These are phyloP conservation scores for Xyrauchen texanus DNA, from an alignment of 2,113 vertebrate genomes.

Conservation along the genomic window DNA sequence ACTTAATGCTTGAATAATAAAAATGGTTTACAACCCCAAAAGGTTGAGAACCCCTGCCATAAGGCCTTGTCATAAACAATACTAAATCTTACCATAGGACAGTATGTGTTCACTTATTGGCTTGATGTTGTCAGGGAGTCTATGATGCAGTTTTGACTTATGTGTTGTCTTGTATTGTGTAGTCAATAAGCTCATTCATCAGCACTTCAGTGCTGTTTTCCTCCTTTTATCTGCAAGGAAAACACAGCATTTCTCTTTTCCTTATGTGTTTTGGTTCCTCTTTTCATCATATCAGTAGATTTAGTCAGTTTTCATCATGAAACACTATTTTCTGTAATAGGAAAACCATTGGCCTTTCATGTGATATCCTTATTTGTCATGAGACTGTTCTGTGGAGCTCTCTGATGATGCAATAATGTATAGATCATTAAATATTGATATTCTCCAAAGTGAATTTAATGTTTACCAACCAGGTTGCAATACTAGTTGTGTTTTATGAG, in stretches of 20 bases:
- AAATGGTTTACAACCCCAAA: too few relatives aligned
- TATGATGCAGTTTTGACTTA: constrained; percentile 75
- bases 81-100: constrained; percentile 30
- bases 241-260: constrained; percentile 7
- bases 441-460: constrained; percentile 75
- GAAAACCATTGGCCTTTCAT: constrained; percentile 66
- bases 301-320: constrained; percentile 67
- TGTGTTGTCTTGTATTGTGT: constrained; percentile 80
- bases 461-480: constrained; percentile 74
- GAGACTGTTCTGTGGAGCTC: constrained; percentile 82
- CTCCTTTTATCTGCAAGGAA: constrained; percentile 32
- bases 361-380: constrained; percentile 73
- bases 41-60: too few relatives aligned
- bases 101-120: constrained; percentile 60
- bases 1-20: too few relatives aligned
- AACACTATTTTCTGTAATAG: constrained; percentile 65
- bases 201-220: constrained; percentile 69
- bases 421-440: constrained; percentile 83
- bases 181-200: constrained; percentile 73
- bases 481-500: constrained; percentile 72
- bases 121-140: constrained; percentile 75
- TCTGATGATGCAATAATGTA: constrained; percentile 93
- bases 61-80: constrained; percentile 22
- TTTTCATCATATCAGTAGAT: constrained; percentile 60
- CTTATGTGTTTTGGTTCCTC: constrained; percentile 40